Base-by-base conservation (phyloP, 2,888 invertebrate species). In the Thysanoteuthis rhombus region DNA sequence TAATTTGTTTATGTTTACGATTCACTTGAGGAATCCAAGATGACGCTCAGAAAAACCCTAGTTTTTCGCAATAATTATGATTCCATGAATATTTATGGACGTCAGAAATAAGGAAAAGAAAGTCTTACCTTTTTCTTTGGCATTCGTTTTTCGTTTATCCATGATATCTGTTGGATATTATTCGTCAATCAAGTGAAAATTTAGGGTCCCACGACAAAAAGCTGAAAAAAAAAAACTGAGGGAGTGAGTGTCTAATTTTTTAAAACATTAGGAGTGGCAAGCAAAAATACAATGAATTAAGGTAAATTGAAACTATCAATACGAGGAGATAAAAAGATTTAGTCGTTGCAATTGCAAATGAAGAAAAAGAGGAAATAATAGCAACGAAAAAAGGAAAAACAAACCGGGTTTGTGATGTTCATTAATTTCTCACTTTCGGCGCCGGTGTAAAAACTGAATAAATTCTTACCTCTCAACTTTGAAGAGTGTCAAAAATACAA, bases 401-500 rank as follows among this genome's bases (percentile, higher is more conserved):
- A 6, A 75, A 75, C 75, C n/a, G 19, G 75, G 75, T 75, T 75
- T 75, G 36, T 75, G 12, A 75, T 75, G n/a, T 36, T 75, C n/a
- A 75, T 75, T n/a, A 36, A 75, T 36, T 75, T 75, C n/a, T 16
- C n/a, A 75, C 75, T 75, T 75, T 75, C n/a, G 12, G 75, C 75
- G 75, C 75, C 75, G 75, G 75, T 75, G 75, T 75, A n/a, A 75
- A n/a, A 75, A 75, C 75, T 75, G 75, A 75, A n/a, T 75, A 75
- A 12, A 75, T 36, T 75, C n/a, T 75, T n/a, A n/a, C 75, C 75
- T 75, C 75, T 12, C 4, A 75, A 75, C 1, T 36, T 1, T n/a
- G n/a, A 75, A 75, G 75, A 75, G 75, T 75, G 10, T n/a, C 75
- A n/a, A 75, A 75, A 75, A n/a, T 3, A 75, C 12, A 75, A 75